Evolutionary conservation across 2,888 invertebrate species (phyloP), one percentile per base, ranked within the genome.

Genomic region (Caradrina clavipalpis): DNA sequence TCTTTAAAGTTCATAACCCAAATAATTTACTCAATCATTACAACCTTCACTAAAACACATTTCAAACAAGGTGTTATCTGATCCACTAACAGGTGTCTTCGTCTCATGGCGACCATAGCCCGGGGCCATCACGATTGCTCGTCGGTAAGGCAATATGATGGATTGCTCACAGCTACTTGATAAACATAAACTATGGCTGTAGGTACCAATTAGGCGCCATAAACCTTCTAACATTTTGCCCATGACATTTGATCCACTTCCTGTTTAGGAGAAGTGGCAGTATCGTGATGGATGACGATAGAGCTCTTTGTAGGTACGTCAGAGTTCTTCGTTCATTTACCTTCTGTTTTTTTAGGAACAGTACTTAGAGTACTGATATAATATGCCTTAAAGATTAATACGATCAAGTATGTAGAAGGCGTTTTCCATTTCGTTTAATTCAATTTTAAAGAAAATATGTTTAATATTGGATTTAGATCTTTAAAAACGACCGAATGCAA

Each of bases 51-150:
- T 17, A 5, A 2, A 49, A 49, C 3, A 49, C 35, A n/a, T 49
- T n/a, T 21, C 1, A 21, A 66, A 66, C 19, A 8, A 47, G 58
- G 22, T 3, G 6, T 17, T 17, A 22, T 19, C 11, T 19, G 4
- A 15, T 58, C 39, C 47, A n/a, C 17, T 19, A 45, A 31, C 51
- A 53, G 49, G 47, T 63, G 64, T 22, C 31, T 47, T 54, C 50
- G 22, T 7, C 11, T 19, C 1, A 31, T 35, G 39, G 47, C 11
- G 35, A 17, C 22, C 31, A 61, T 58, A 55, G 64, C 76, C 57
- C 17, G 21, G 2, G 64, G 80, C 54, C 1, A n/a, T 78, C 66
- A 73, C 65, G 73, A 51, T 11, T 45, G 15, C 39, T 21, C 47
- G 42, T 22, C 2, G 11, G 17, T 45, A 45, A 45, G 45, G 17